Evolutionary conservation across 2,797 vertebrate species (phyloP), one percentile per base, ranked within the genome.

Genomic region (Leptoclinus maculatus): DNA sequence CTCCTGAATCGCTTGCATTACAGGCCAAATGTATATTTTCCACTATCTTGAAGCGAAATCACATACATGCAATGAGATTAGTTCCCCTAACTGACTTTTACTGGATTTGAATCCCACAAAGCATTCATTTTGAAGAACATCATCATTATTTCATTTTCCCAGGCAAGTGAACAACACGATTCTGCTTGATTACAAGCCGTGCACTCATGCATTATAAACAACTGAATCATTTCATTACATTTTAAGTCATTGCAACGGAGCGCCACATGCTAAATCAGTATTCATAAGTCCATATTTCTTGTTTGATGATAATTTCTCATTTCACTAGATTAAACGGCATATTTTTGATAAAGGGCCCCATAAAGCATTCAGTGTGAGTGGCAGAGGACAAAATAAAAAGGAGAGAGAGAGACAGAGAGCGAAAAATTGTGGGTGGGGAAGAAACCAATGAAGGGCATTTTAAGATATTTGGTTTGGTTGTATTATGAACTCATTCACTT

Each of bases 121-220:
- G 84, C 87, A 90, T 91, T 91, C 81, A 82, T 94, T 93, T 90
- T 89, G 86, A 90, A 91, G 90, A 89, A 90, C 92, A 89, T 92
- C 86, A 89, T 92, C 91, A 93, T 92, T 92, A 93, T 92, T 94
- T 92, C 82, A 93, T 91, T 90, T 87, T 89, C 86, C 78, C 82
- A 77, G 11, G 85, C 83, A 90, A 91, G 84, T 91, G 91, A 92
- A 91, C 90, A 93, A 92, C 92, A 91, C 89, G 89, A 91, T 93
- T 93, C 89, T 69, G 73, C 91, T 93, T 93, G 90, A 94, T 94
- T 93, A 91, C 86, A 87, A 90, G 90, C 90, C 83, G 73, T 81
- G 85, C 87, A 83, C 88, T 92, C 92, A 89, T 93, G 91, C 89
- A 93, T 93, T 92, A 92, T 93, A 84, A 91, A 94, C 82, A 66